A percentile compares a stretch with the other conserved stretches of the same genome.
Conservation (phyloP, 2,888 invertebrate species). For the Dysmachus trigonus region DNA sequence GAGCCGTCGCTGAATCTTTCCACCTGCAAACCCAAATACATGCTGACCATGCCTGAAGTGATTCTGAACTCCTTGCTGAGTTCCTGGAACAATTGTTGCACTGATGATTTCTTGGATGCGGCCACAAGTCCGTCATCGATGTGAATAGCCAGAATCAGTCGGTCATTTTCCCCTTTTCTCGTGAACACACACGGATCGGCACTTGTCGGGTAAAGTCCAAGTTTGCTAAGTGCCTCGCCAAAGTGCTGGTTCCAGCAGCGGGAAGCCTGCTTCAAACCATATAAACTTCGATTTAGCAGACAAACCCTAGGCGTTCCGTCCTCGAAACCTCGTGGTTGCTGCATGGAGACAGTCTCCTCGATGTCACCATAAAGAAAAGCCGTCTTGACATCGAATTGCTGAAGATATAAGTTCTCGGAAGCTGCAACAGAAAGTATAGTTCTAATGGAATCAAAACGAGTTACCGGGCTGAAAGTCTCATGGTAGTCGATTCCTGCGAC, state of each 20-base stretch:
- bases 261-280: not conserved
- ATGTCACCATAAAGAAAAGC: too few relatives aligned
- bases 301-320: not conserved
- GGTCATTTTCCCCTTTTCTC: not conserved
- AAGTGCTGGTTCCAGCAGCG: not conserved
- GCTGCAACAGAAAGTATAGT: constrained; percentile 47
- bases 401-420: not conserved
- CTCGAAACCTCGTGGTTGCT: not conserved
- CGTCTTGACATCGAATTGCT: too few relatives aligned
- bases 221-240: too few relatives aligned
- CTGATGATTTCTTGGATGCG: not conserved
- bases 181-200: too few relatives aligned
- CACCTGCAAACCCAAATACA: too few relatives aligned
- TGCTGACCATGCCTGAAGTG: too few relatives aligned
- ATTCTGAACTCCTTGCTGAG: not conserved
- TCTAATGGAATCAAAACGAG: constrained; percentile 51
- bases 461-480: too few relatives aligned
- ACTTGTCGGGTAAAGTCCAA: too few relatives aligned
- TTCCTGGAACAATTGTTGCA: not conserved
- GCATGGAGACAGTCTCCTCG: not conserved
- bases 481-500: constrained; percentile 50
- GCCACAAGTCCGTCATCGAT: not conserved
- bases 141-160: not conserved
- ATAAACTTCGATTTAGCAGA: too few relatives aligned
- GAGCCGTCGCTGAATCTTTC: too few relatives aligned